Conservation (phyloP, 2,888 invertebrate genomes). For the Dryomyza anilis region DNA sequence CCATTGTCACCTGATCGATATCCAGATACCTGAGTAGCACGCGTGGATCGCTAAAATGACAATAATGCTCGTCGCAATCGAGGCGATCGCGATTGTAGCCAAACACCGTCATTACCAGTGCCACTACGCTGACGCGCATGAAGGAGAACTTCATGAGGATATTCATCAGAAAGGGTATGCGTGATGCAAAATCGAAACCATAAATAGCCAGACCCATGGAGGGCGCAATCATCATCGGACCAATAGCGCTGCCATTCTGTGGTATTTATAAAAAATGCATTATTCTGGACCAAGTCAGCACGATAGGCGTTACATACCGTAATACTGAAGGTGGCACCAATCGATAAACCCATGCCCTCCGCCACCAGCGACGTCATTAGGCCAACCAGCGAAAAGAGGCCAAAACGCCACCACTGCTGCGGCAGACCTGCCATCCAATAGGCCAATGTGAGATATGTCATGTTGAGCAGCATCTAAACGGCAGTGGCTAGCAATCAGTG, state of each 20-base stretch:
- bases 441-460: slow-evolving; percentile 67
- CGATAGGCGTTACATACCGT: slow-evolving; percentile 63
- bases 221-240: slow-evolving; percentile 70
- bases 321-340: slow-evolving; percentile 73
- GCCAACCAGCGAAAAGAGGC: slow-evolving; percentile 70
- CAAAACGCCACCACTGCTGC: slow-evolving; percentile 68
- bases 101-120: slow-evolving; percentile 68
- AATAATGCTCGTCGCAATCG: slow-evolving; percentile 68
- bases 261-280: neutral
- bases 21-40: slow-evolving; percentile 68
- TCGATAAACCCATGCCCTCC: slow-evolving; percentile 78
- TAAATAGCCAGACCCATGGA: slow-evolving; percentile 72
- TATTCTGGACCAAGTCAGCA: neutral
- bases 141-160: slow-evolving; percentile 70
- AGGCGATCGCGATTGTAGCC: slow-evolving; percentile 67
- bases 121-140: slow-evolving; percentile 70
- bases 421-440: slow-evolving; percentile 76
- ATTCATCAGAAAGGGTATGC: slow-evolving; percentile 68
- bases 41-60: slow-evolving; percentile 71
- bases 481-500: too few species aligned
- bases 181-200: slow-evolving; percentile 72
- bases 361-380: slow-evolving; percentile 74
- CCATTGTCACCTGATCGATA: slow-evolving; percentile 65
- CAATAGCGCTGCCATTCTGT: slow-evolving; percentile 73
- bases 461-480: slow-evolving; percentile 66